phyloP scores from a whole-genome alignment of 2,888 invertebrate genomes.

The Chrysolina haemoptera region DNA sequence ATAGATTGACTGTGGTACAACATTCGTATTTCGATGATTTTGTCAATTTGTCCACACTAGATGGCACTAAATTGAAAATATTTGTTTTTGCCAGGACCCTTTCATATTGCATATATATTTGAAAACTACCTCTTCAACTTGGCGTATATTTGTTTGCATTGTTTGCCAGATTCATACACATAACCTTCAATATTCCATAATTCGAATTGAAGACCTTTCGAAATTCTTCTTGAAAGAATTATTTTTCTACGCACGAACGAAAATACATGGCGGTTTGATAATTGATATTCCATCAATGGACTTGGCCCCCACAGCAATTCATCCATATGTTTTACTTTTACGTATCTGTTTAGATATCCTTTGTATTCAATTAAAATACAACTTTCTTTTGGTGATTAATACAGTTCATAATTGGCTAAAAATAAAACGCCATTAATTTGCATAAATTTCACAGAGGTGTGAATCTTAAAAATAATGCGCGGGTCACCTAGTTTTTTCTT shows the following conservation, averaged over 20 bases:
- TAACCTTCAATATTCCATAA: too few species aligned
- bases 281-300: conserved; percentile 7
- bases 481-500: conserved; percentile 20
- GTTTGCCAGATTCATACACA: too few species aligned
- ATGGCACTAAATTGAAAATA: too few species aligned
- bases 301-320: background rate
- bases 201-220: background rate
- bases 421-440: conserved; percentile 11
- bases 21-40: too few species aligned
- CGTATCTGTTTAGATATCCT: conserved; percentile 3
- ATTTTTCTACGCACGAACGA: background rate
- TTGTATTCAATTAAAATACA: conserved; percentile 16
- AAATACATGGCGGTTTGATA: background rate
- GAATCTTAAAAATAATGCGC: conserved; percentile 18
- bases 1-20: too few species aligned
- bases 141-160: too few species aligned
- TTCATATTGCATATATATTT: too few species aligned
- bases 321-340: conserved; percentile 14
- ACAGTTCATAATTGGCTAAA: conserved; percentile 4
- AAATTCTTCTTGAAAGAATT: background rate
- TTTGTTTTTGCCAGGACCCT: too few species aligned
- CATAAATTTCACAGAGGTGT: conserved; percentile 20
- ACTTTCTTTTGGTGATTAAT: conserved; percentile 22
- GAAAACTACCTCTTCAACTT: too few species aligned
- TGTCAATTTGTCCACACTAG: too few species aligned